Evolutionary conservation across 2,113 vertebrate genomes (phyloP).

Genomic region (Vicugna pacos): DNA sequence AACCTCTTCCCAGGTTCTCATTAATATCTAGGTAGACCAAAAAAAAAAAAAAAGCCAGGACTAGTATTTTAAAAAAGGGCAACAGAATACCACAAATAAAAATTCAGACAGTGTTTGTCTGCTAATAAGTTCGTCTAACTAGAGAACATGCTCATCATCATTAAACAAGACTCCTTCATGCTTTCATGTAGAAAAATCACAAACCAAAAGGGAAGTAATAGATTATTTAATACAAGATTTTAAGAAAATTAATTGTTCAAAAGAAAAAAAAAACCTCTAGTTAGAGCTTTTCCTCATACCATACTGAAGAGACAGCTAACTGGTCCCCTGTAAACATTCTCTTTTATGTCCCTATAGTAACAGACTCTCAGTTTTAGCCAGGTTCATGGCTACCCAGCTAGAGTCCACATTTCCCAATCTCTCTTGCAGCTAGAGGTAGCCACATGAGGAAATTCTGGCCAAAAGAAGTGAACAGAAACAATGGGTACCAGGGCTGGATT

Average conservation of each 20-base stretch:
- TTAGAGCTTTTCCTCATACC: background rate
- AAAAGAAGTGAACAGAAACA: background rate
- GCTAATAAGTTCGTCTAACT: background rate
- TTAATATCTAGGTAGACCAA: background rate
- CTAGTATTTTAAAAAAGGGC: background rate
- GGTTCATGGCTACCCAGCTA: background rate
- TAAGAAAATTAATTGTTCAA: background rate
- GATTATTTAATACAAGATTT: background rate
- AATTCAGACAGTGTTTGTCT: background rate
- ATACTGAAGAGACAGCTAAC: background rate
- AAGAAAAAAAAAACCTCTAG: background rate
- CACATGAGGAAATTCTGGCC: background rate
- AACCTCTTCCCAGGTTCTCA: background rate
- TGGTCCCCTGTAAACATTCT: background rate
- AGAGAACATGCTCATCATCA: background rate
- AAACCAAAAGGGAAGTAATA: background rate
- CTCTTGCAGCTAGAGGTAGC: background rate
- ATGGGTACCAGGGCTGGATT: background rate
- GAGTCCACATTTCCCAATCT: background rate
- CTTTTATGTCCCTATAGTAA: background rate
- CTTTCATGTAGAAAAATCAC: background rate
- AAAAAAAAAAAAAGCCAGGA: background rate
- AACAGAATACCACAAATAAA: background rate
- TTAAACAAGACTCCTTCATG: conserved; percentile 5
- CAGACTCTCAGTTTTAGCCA: background rate